phyloP scores from a whole-genome alignment of 2,113 vertebrate species.

The Dendropsophus ebraccatus region DNA sequence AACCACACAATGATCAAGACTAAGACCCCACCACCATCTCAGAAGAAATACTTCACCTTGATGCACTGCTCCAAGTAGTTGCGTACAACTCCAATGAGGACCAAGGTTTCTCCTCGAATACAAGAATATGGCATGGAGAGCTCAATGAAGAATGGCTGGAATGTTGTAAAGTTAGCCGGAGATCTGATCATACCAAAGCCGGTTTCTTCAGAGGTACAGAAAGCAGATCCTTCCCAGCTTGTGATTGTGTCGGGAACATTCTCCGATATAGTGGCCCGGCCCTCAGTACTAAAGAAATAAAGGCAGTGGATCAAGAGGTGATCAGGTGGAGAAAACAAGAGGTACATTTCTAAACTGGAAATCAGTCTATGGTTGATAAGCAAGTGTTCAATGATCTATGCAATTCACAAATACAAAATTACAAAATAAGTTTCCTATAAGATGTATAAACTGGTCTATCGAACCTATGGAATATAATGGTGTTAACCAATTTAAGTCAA shows the following conservation, averaged over 20 bases:
- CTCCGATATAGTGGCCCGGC: background rate
- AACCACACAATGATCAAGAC: too few species aligned
- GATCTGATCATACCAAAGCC: slow-evolving; percentile 79
- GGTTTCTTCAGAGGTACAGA: slow-evolving; percentile 74
- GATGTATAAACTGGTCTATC: too few species aligned
- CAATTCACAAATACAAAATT: too few species aligned
- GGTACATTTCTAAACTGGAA: background rate
- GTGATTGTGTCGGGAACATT: slow-evolving; percentile 84
- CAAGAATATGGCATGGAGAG: slow-evolving; percentile 81
- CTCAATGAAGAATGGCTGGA: slow-evolving; percentile 85
- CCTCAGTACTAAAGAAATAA: slow-evolving; percentile 11
- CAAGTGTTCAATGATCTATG: too few species aligned
- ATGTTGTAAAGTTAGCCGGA: slow-evolving; percentile 68
- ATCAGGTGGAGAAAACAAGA: background rate
- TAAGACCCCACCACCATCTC: too few species aligned
- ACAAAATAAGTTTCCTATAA: too few species aligned
- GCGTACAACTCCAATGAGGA: slow-evolving; percentile 78
- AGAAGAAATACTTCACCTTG: slow-evolving; percentile 65
- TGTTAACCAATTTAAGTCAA: too few species aligned
- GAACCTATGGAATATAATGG: too few species aligned
- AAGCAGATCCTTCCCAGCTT: slow-evolving; percentile 79
- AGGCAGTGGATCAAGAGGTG: too few species aligned
- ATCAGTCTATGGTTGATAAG: too few species aligned
- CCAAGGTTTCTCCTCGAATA: slow-evolving; percentile 77
- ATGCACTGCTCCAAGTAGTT: slow-evolving; percentile 64